These are phyloP conservation scores for Melanotaenia trifasciata DNA, from an alignment of 2,797 vertebrate species.

Conservation along the genomic window DNA sequence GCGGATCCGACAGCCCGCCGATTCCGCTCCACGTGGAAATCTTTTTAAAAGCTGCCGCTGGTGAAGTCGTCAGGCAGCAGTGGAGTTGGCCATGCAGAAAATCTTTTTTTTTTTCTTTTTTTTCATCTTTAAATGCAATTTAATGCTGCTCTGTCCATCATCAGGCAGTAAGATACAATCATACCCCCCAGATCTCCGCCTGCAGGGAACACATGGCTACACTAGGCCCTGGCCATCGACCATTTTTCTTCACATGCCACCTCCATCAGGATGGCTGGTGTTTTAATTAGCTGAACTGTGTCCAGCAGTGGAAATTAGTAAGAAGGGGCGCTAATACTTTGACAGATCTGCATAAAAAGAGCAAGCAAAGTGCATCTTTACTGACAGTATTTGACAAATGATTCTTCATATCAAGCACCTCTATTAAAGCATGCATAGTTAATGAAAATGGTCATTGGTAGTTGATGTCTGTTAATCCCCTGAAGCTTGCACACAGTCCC, in stretches of 20 bases:
- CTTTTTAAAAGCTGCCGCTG: constrained; percentile 38
- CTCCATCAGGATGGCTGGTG: background rate
- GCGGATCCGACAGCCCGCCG: constrained; percentile 33
- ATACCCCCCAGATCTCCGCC: constrained; percentile 42
- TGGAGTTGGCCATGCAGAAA: constrained; percentile 39
- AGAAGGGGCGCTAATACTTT: background rate
- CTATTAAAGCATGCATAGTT: constrained; percentile 49
- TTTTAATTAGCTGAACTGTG: constrained; percentile 19
- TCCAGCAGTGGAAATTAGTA: constrained; percentile 9
- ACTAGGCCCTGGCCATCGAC: constrained; percentile 6
- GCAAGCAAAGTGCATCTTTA: constrained; percentile 24
- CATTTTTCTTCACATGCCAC: constrained; percentile 12
- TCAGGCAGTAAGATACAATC: constrained; percentile 41
- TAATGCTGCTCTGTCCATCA: constrained; percentile 24
- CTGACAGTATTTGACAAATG: constrained; percentile 35
- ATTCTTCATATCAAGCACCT: constrained; percentile 47
- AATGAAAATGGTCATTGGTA: constrained; percentile 79
- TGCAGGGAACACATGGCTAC: constrained; percentile 34
- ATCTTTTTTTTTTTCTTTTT: constrained; percentile 14
- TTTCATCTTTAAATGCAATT: constrained; percentile 40
- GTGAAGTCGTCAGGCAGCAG: constrained; percentile 19
- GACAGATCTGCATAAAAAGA: constrained; percentile 10
- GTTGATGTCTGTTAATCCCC: constrained; percentile 77
- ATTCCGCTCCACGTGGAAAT: constrained; percentile 38
- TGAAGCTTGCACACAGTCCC: constrained; percentile 59